These are phyloP conservation scores for Spea hammondii DNA, from an alignment of 2,797 vertebrate genomes.

Conservation along the genomic window DNA sequence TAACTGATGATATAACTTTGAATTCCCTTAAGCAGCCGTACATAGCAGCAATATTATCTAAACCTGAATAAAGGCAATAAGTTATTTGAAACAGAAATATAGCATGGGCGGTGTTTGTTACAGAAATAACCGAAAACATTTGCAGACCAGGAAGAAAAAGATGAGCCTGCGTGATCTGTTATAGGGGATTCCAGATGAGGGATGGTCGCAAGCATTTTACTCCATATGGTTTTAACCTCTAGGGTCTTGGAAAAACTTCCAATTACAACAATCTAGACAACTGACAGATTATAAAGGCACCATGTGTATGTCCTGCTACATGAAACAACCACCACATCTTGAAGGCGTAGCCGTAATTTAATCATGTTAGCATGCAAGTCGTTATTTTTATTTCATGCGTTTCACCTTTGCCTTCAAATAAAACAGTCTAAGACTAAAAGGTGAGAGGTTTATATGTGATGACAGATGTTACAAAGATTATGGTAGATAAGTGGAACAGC, in stretches of 20 bases:
- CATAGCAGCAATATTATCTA: neutral
- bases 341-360: no score
- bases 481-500: no score
- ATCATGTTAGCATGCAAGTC: no score
- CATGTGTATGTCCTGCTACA: no score
- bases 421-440: no score
- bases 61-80: neutral
- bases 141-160: conserved; percentile 17
- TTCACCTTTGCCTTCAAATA: no score
- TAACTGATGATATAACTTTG: conserved; percentile 13
- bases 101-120: conserved; percentile 13
- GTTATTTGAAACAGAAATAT: conserved; percentile 19
- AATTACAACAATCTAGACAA: neutral
- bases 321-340: no score
- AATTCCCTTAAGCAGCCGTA: neutral
- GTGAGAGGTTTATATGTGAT: no score
- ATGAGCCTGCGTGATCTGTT: conserved; percentile 24
- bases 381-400: no score
- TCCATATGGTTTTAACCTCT: conserved; percentile 4
- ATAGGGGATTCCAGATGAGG: conserved; percentile 27
- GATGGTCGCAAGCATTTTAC: conserved; percentile 15
- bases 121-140: conserved; percentile 30
- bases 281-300: neutral
- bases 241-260: neutral
- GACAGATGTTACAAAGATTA: no score